Conservation (phyloP, 2,797 vertebrate species). For the Tachyglossus aculeatus region DNA sequence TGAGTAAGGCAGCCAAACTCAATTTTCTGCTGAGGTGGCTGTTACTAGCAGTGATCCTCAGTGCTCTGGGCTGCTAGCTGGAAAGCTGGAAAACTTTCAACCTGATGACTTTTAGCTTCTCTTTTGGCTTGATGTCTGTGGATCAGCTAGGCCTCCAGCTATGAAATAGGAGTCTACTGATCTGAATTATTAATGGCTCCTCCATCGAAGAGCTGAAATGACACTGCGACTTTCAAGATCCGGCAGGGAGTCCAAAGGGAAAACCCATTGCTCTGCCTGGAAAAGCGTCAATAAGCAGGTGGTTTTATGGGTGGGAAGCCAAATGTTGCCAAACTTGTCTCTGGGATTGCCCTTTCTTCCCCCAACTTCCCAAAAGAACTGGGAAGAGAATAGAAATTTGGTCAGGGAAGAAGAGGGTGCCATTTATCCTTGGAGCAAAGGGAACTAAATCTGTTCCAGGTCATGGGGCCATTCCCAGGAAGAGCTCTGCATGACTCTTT, state of each 20-base stretch:
- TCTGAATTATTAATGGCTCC: constrained; percentile 6
- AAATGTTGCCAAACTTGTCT: background rate
- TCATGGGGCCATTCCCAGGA: too few relatives aligned
- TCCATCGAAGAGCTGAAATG: constrained; percentile 2
- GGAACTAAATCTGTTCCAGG: too few relatives aligned
- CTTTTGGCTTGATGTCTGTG: constrained; percentile 24
- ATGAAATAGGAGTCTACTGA: constrained; percentile 18
- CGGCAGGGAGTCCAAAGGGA: background rate
- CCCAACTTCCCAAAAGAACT: background rate
- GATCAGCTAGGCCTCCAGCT: constrained; percentile 38
- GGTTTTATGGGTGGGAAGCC: background rate
- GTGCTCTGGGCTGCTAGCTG: constrained; percentile 36
- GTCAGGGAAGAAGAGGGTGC: background rate
- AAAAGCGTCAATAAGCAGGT: constrained; percentile 12
- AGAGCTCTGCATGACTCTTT: too few relatives aligned
- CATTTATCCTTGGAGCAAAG: too few relatives aligned
- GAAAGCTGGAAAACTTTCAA: constrained; percentile 43
- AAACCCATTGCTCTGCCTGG: background rate
- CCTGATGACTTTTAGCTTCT: constrained; percentile 28
- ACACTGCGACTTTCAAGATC: background rate
- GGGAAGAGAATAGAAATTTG: too few relatives aligned
- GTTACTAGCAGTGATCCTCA: constrained; percentile 25
- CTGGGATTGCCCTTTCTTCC: background rate
- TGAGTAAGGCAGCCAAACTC: constrained; percentile 34
- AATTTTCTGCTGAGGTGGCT: constrained; percentile 50